Evolutionary conservation across 2,888 invertebrate species (phyloP), one percentile per base, ranked within the genome.

Genomic region (Mesorhabditis belari): DNA sequence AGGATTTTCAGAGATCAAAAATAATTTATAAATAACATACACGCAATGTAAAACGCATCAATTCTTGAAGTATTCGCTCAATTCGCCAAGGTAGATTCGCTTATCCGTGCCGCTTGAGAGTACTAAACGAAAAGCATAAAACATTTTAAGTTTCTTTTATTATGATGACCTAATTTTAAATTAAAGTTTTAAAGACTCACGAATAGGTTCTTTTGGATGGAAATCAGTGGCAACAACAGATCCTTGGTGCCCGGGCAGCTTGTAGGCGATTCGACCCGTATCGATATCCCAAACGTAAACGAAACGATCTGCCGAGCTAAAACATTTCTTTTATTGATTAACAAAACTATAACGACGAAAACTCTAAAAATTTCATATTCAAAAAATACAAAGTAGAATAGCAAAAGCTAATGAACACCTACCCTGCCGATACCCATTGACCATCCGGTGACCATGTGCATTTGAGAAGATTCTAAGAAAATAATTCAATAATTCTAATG

Each of bases 271-370:
- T 65, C 92, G 86, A 27, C 94, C 86, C 0, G 90, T 88, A 1
- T 90, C 90, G 2, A 93, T 92, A 82, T 98, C 95, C 98, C 98
- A 99, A 65, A 98, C 86, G 82, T 95, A 93, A 28, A 95, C 89
- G 83, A 89, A 91, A 54, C 96, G 86, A 84, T 99, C 98, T 0
- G 73, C 64, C 0, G 95, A 95, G n/a, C n/a, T n/a, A n/a, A n/a
- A n/a, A n/a, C n/a, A n/a, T n/a, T n/a, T n/a, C n/a, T n/a, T n/a
- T n/a, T n/a, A n/a, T n/a, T n/a, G n/a, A n/a, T n/a, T n/a, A n/a
- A n/a, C n/a, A n/a, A n/a, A n/a, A n/a, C n/a, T n/a, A n/a, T n/a
- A n/a, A n/a, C n/a, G n/a, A n/a, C n/a, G n/a, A n/a, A n/a, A n/a
- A n/a, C n/a, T n/a, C n/a, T n/a, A n/a, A n/a, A n/a, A n/a, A n/a